phyloP scores from a whole-genome alignment of 2,888 invertebrate genomes.

The Dynastes hyllus region DNA sequence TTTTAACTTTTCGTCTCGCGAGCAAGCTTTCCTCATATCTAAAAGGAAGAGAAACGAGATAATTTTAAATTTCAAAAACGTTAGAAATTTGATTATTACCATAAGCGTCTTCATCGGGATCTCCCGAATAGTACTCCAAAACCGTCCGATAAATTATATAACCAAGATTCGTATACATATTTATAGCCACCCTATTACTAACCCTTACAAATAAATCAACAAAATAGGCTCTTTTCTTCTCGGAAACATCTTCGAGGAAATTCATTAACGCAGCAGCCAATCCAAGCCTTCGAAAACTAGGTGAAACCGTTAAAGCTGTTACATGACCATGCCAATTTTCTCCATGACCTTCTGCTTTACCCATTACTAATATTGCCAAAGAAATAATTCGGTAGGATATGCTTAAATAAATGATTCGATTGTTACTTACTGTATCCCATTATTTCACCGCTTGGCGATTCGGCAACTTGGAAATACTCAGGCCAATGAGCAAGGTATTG shows the following conservation, averaged over 20 bases:
- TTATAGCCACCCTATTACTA: constrained; percentile 97
- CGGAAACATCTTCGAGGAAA: constrained; percentile 95
- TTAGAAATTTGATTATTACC: constrained; percentile 74
- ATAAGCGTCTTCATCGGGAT: constrained; percentile 98
- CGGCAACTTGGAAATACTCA: constrained; percentile 98
- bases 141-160: constrained; percentile 98
- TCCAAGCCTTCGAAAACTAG: constrained; percentile 93
- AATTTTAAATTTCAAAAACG: not conserved
- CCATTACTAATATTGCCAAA: constrained; percentile 87
- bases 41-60: constrained; percentile 65
- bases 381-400: not conserved
- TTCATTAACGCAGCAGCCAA: constrained; percentile 95
- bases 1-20: constrained; percentile 91
- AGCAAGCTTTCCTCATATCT: constrained; percentile 99
- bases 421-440: constrained; percentile 96
- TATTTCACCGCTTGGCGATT: constrained; percentile 95
- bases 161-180: constrained; percentile 97
- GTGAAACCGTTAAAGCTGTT: constrained; percentile 97
- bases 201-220: constrained; percentile 99
- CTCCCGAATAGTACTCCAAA: constrained; percentile 98
- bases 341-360: constrained; percentile 96
- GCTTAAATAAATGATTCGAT: too few relatives aligned
- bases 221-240: constrained; percentile 96
- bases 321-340: constrained; percentile 99
- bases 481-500: constrained; percentile 99